Conservation (phyloP, 1,140 invertebrate species). For the Carcinoscorpius rotundicauda region DNA sequence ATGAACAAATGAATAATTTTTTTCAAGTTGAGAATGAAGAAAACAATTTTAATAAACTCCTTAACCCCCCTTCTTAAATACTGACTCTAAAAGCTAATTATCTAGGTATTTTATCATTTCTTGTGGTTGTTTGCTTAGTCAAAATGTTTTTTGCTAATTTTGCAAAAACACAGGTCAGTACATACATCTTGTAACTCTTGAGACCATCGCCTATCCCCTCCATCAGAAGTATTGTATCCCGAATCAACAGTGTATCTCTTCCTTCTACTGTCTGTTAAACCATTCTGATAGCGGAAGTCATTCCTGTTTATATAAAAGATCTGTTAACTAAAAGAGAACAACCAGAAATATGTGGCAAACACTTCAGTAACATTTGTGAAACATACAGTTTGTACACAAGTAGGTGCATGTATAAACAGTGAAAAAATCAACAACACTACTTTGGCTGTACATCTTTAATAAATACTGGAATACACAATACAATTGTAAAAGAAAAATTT, state of each 20-base stretch:
- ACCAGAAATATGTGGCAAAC: neutral
- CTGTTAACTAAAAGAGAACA: neutral
- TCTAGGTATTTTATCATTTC: neutral
- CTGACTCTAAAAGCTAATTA: neutral
- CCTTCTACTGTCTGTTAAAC: constrained; percentile 36
- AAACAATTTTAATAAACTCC: too few species aligned
- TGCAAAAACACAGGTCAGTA: constrained; percentile 10
- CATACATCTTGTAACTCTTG: constrained; percentile 51
- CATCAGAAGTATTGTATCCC: constrained; percentile 68
- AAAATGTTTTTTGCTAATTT: too few species aligned
- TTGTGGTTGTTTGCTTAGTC: too few species aligned
- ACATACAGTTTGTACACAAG: too few species aligned
- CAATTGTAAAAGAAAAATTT: too few species aligned
- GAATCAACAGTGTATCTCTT: constrained; percentile 70
- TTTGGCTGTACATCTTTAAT: too few species aligned
- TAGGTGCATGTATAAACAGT: too few species aligned
- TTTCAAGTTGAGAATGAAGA: too few species aligned
- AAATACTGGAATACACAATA: too few species aligned
- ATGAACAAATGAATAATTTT: too few species aligned
- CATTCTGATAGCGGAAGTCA: constrained; percentile 30
- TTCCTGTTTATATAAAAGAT: constrained; percentile 25
- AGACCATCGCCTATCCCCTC: constrained; percentile 69
- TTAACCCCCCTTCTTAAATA: neutral
- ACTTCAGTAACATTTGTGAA: too few species aligned
- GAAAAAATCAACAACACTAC: too few species aligned